phyloP scores from a whole-genome alignment of 2,113 vertebrate species.

The Daphoenositta chrysoptera region DNA sequence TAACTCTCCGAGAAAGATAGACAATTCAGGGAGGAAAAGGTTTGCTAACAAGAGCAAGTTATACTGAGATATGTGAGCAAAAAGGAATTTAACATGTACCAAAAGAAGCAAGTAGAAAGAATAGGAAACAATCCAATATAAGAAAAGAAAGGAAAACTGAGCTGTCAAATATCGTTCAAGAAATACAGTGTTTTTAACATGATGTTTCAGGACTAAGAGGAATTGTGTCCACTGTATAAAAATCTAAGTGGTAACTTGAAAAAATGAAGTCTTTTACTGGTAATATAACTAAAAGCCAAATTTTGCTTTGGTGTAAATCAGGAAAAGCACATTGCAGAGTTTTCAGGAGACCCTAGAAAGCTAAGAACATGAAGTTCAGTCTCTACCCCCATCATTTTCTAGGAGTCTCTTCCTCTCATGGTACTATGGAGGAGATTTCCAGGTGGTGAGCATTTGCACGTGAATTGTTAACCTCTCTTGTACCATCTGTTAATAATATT shows the following conservation, averaged over 20 bases:
- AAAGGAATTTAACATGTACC: rapidly evolving
- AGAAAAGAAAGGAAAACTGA: neutral
- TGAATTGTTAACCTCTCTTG: rapidly evolving
- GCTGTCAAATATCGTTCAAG: neutral
- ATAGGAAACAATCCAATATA: neutral
- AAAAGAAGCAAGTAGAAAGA: neutral
- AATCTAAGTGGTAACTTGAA: neutral
- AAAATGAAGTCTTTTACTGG: neutral
- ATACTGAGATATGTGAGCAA: neutral
- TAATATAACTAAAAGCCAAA: neutral
- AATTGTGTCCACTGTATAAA: neutral
- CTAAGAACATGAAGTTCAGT: neutral
- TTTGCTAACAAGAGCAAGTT: neutral
- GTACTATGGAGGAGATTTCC: neutral
- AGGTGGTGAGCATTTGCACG: rapidly evolving
- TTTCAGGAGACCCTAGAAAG: neutral
- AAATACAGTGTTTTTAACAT: neutral
- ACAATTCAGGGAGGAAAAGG: neutral
- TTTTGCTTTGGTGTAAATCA: neutral
- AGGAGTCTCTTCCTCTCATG: rapidly evolving
- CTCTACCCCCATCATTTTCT: neutral
- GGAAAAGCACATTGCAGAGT: neutral
- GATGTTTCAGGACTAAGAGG: neutral
- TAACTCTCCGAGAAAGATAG: neutral
- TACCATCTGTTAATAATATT: neutral